Evolutionary conservation across 2,888 invertebrate genomes (phyloP), one percentile per base, ranked within the genome.

Genomic region (Chaetoderma sp.): DNA sequence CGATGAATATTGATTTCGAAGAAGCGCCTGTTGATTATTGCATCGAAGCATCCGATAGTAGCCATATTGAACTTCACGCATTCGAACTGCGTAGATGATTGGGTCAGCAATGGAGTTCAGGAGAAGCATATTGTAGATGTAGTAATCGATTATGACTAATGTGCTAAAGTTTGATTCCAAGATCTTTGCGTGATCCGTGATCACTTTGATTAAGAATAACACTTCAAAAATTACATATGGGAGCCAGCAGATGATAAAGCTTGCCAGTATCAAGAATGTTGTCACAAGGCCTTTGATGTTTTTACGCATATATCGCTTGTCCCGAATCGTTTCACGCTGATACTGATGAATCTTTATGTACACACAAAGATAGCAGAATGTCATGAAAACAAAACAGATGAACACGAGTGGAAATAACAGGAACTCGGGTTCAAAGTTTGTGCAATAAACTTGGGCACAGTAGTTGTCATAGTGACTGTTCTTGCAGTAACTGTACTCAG

Each of bases 211-310:
- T 4, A 33, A 21, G 18, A 28, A 32, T 18, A 30, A 52, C 2
- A 33, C 52, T 58, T 79, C 74, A 60, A 78, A 78, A 5, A 77
- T 66, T 56, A 75, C 75, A 45, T 77, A 73, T 3, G 82, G 81
- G 27, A 81, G 57, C 80, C 80, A 82, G 50, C 80, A 81, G 5
- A 78, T 45, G 5, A 72, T 63, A 60, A 80, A 82, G 27, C 78
- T 77, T 23, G 75, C 76, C 3, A 82, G 74, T 6, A 82, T 82
- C 23, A 80, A 56, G 18, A 80, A 63, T 13, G 81, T 81, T 4
- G 82, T 81, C 4, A 78, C 59, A 16, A 80, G 60, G 6, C 78
- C 79, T 42, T 80, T 79, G 1, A 72, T 72, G 65, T 77, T 79
- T 13, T 77, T 73, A 27, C 66, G 47, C 8, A 70, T 67, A 52